A percentile compares a stretch with the other conserved stretches of the same genome.
Evolutionary conservation across 2,113 vertebrate genomes (phyloP).

Genomic region (Mixornis gularis): DNA sequence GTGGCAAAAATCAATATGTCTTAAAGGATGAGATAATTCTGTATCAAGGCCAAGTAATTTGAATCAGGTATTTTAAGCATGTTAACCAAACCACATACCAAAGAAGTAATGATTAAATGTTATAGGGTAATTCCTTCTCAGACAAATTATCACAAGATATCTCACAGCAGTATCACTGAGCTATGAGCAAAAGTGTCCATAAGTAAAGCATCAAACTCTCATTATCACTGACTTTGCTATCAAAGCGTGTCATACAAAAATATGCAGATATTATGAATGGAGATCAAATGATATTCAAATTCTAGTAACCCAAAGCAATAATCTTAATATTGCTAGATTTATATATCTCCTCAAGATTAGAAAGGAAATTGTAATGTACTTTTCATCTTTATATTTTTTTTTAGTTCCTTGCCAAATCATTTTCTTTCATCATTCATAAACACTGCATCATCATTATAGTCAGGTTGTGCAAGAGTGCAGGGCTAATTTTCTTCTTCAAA

Average conservation of each 20-base stretch:
- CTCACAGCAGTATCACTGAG: background rate
- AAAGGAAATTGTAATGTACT: background rate
- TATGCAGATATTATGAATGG: constrained; percentile 4
- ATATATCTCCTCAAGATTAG: background rate
- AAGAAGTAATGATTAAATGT: constrained; percentile 57
- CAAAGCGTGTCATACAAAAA: constrained; percentile 5
- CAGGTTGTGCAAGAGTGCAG: background rate
- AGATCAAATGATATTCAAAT: constrained; percentile 41
- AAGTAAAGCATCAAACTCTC: constrained; percentile 27
- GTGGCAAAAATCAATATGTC: background rate
- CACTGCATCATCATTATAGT: background rate
- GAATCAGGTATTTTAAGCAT: constrained; percentile 43
- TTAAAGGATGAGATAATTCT: constrained; percentile 4
- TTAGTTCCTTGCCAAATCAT: background rate
- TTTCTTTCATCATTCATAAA: constrained; percentile 6
- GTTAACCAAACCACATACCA: constrained; percentile 60
- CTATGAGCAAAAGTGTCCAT: constrained; percentile 14
- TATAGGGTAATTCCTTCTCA: constrained; percentile 41
- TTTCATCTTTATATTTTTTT: background rate
- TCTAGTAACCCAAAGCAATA: constrained; percentile 6
- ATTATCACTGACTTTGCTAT: constrained; percentile 12
- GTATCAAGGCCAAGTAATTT: constrained; percentile 16
- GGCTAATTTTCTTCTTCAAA: background rate
- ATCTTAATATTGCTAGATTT: background rate
- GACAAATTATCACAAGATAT: constrained; percentile 32